Evolutionary conservation across 1,140 invertebrate genomes (phyloP).

Genomic region (Atopsyche davidsoni): DNA sequence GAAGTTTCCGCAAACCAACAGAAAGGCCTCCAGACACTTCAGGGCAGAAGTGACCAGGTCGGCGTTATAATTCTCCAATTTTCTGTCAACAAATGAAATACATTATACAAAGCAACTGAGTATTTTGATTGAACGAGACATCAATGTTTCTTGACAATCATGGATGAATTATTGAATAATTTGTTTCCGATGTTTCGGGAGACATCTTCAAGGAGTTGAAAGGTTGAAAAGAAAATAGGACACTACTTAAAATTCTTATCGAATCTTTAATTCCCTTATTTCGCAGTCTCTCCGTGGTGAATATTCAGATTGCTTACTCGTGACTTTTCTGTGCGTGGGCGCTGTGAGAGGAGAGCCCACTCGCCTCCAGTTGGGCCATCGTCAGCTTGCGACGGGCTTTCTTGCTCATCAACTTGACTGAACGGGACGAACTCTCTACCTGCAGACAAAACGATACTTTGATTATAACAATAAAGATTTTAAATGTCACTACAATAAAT

Average conservation of each 20-base stretch:
- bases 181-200: background rate
- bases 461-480: no score
- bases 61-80: slow-evolving; percentile 7
- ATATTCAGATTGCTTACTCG: background rate
- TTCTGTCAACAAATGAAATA: slow-evolving; percentile 7
- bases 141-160: background rate
- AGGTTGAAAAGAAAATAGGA: background rate
- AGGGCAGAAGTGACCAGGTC: slow-evolving; percentile 17
- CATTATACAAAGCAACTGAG: background rate
- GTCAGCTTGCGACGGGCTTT: slow-evolving; percentile 15
- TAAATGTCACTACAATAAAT: no score
- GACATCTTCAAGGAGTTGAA: background rate
- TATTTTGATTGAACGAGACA: background rate
- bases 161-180: background rate
- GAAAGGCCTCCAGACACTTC: slow-evolving; percentile 21
- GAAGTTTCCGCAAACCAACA: slow-evolving; percentile 18
- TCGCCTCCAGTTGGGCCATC: slow-evolving; percentile 13
- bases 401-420: slow-evolving; percentile 15
- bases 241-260: background rate
- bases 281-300: background rate
- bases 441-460: slow-evolving; percentile 1
- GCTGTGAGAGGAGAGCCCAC: background rate
- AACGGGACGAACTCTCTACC: slow-evolving; percentile 8
- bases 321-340: background rate
- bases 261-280: background rate